Evolutionary conservation across 2,797 vertebrate genomes (phyloP).

Genomic region (Myotis planiceps): DNA sequence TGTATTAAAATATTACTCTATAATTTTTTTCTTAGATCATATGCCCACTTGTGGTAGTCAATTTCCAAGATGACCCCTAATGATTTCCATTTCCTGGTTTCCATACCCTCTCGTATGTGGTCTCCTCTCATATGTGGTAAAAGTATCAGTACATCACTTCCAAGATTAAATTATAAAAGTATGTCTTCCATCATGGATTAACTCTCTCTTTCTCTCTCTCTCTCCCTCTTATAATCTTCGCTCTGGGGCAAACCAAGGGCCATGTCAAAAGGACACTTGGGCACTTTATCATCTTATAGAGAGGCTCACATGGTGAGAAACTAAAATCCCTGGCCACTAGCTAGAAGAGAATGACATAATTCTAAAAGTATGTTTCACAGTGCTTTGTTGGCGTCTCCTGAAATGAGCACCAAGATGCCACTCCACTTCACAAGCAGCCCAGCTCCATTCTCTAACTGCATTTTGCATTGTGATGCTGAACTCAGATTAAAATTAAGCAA

Average conservation of each 20-base stretch:
- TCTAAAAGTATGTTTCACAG: neutral
- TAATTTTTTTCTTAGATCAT: neutral
- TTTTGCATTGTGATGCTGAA: neutral
- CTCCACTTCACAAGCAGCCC: neutral
- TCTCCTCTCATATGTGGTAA: neutral
- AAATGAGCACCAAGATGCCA: neutral
- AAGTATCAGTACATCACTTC: neutral
- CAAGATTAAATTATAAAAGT: neutral
- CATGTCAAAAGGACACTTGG: neutral
- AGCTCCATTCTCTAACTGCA: neutral
- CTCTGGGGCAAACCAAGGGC: neutral
- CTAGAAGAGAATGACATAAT: neutral
- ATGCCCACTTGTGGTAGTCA: neutral
- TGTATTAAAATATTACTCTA: neutral
- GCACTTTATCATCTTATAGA: neutral
- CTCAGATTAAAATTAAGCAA: neutral
- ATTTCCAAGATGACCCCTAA: neutral
- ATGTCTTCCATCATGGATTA: neutral
- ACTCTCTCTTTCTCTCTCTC: neutral
- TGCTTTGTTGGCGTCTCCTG: neutral
- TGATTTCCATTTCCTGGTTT: neutral
- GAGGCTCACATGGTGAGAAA: neutral
- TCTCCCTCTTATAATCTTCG: neutral
- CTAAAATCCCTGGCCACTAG: neutral
- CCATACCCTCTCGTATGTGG: neutral